Base-by-base conservation (phyloP, 2,888 invertebrate genomes). In the Mythimna lalbum region DNA sequence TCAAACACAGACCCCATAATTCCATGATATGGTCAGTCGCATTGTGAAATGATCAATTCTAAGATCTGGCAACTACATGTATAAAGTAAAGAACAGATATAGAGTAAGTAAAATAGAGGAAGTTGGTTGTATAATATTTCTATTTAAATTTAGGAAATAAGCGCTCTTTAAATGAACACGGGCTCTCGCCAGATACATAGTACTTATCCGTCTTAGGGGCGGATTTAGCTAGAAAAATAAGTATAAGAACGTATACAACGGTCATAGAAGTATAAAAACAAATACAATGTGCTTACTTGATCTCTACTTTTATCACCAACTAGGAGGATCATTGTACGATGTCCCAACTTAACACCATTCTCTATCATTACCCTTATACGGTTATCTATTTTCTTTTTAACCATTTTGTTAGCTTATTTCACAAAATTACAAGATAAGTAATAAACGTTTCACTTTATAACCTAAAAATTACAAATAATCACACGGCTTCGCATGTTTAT, bases 261-360 rank as follows among this genome's bases (percentile, higher is more conserved):
- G 7, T 49, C 4, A 1, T 14, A 10, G 5, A 33, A 49, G 0
- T 36, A 21, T 55, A 49, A 36, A 19, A 57, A 72, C 63, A 64
- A 67, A 56, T 39, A 43, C 9, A 67, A 56, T 67, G 63, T 62
- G 53, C 86, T 81, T 94, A 98, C 99, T 96, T 99, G 99, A 95
- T 99, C 99, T 91, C 98, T 97, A 23, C 98, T 98, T 96, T 99
- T 99, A 90, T 99, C 99, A 3, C 99, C 99, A 50, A 99, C 98
- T 63, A 99, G 96, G 59, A 99, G 97, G 94, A 99, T 98, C 97
- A 99, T 97, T 4, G 99, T 98, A 68, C 99, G 97, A 90, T 99
- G 99, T 1, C 98, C 98, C 63, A 97, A 92, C 88, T 97, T 97
- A 60, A 99, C 98, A 39, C 99, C 99, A 98, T 99, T 99, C 95